Conservation (phyloP, 2,797 vertebrate species). For the Cephalopachus bancanus region DNA sequence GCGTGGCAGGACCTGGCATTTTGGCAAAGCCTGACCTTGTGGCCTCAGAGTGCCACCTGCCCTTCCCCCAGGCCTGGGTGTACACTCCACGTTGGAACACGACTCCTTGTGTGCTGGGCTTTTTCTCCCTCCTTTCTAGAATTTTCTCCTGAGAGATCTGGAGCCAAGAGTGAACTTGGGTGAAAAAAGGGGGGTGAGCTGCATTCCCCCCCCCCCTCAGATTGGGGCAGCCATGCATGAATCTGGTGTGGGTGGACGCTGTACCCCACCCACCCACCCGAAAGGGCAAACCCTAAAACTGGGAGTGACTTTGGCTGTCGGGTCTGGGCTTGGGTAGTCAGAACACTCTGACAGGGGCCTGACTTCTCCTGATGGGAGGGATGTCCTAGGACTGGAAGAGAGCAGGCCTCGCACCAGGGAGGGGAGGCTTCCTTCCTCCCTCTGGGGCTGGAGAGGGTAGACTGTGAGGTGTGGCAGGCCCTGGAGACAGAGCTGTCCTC, state of each 20-base stretch:
- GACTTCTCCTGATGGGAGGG: background rate
- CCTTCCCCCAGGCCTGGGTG: background rate
- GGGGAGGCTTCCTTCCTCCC: background rate
- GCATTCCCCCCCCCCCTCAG: too few species aligned
- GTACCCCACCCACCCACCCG: background rate
- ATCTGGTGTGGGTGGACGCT: accelerated
- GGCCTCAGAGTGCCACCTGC: background rate
- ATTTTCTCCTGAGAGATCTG: background rate
- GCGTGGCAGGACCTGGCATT: too few species aligned
- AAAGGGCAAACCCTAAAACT: accelerated
- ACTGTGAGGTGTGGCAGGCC: background rate
- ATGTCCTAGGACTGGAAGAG: background rate
- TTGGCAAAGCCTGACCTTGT: background rate
- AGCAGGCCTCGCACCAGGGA: background rate
- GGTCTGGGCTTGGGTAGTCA: background rate
- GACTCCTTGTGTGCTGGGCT: background rate
- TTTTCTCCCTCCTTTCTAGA: background rate
- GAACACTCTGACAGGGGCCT: background rate
- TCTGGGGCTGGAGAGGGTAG: background rate
- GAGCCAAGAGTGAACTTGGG: background rate
- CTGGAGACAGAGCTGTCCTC: background rate
- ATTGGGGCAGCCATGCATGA: accelerated
- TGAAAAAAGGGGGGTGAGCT: accelerated
- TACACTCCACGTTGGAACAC: background rate
- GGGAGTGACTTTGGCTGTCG: background rate